phyloP scores from a whole-genome alignment of 2,113 vertebrate genomes.

The Eulemur macaco region DNA sequence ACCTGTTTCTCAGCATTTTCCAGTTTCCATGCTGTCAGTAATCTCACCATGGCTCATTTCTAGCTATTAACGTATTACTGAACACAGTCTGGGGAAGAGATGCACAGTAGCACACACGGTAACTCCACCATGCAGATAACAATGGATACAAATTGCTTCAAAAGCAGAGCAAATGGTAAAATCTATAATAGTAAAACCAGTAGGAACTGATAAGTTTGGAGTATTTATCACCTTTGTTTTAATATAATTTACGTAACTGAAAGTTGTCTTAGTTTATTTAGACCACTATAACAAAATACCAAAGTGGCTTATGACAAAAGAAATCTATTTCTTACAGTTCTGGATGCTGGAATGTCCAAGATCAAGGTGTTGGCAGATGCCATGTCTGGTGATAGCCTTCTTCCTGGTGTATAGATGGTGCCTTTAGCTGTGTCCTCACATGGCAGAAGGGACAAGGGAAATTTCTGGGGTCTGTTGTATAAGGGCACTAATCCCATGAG shows the following conservation, averaged over 20 bases:
- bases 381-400: not conserved
- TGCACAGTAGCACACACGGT: not conserved
- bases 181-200: not conserved
- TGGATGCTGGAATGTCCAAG: not conserved
- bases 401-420: not conserved
- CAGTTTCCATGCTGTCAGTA: not conserved
- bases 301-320: not conserved
- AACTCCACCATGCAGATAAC: not conserved
- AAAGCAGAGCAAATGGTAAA: slow-evolving; percentile 2
- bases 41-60: not conserved
- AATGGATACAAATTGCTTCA: not conserved
- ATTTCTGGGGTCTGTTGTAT: not conserved
- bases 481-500: not conserved
- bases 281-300: not conserved
- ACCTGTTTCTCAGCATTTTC: not conserved
- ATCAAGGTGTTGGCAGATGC: not conserved
- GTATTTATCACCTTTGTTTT: not conserved
- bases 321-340: not conserved
- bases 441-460: not conserved
- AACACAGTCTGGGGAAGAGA: not conserved
- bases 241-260: not conserved
- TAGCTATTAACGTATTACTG: not conserved
- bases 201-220: not conserved
- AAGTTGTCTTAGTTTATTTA: not conserved
- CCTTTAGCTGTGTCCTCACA: not conserved